Evolutionary conservation across 2,113 vertebrate genomes (phyloP).

Genomic region (Pongo pygmaeus): DNA sequence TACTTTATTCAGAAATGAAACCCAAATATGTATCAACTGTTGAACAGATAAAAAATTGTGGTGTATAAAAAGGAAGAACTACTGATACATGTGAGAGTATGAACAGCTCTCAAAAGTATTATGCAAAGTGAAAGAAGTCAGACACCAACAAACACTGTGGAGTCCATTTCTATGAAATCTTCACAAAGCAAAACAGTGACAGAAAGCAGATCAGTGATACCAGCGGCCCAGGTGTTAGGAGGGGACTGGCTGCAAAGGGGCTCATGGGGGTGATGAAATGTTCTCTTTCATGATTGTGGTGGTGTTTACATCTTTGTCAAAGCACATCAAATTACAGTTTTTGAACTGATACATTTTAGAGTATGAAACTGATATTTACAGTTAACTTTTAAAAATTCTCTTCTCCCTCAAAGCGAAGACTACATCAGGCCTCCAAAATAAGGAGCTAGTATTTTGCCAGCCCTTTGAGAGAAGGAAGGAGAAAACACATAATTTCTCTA

Average conservation of each 20-base stretch:
- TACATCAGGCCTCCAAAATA: not conserved
- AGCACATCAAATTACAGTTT: not conserved
- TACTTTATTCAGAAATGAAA: not conserved
- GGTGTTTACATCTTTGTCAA: not conserved
- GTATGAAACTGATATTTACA: not conserved
- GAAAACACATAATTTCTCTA: not conserved
- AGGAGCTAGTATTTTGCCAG: not conserved
- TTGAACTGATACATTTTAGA: not conserved
- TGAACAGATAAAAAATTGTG: too few relatives aligned
- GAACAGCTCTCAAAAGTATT: not conserved
- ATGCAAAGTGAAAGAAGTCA: not conserved
- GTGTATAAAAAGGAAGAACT: not conserved
- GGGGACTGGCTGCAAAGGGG: too few relatives aligned
- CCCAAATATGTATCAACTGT: not conserved
- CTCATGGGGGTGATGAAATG: not conserved
- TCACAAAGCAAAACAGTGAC: not conserved
- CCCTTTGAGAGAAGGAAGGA: not conserved
- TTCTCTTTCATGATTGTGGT: not conserved
- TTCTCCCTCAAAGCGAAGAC: not conserved
- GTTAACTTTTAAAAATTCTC: not conserved
- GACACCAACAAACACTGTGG: not conserved
- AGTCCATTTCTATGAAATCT: not conserved
- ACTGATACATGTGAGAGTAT: fast-evolving
- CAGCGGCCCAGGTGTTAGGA: not conserved
- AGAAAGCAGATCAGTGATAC: not conserved